Evolutionary conservation across 2,888 invertebrate genomes (phyloP), one percentile per base, ranked within the genome.

Genomic region (Trypoxylon attenuatum): DNA sequence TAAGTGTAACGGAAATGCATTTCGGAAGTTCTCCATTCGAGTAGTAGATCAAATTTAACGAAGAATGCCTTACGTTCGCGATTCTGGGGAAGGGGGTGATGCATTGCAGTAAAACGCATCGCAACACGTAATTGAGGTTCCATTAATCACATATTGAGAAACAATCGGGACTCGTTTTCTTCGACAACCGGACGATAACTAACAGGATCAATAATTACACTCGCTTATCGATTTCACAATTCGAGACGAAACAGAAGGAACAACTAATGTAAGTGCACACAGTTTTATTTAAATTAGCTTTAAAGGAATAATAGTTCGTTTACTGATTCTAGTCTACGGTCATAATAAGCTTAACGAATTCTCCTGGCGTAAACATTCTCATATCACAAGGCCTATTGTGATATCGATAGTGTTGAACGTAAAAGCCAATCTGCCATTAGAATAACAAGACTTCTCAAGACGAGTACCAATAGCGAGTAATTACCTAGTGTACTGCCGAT

Each of bases 281-380:
- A 39, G 39, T 65, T 21, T 73, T 45, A 62, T 64, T 77, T 80
- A 80, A 71, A 70, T 66, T 79, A 77, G 73, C 58, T 63, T 72
- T 76, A 73, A 70, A 57, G 53, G 55, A 66, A n/a, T n/a, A 67
- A 69, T 71, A 75, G 69, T 71, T 76, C 71, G 60, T 73, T 70
- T 68, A 72, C 69, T 63, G 77, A 81, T 81, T 84, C 84, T 84
- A 82, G 84, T 84, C 83, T 74, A 78, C 63, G 74, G 70, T 77
- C 70, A 73, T 68, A 71, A 75, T 63, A 71, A 21, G 57, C 33
- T 33, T n/a, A 8, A 22, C 21, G 43, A 58, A 21, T 22, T 50
- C 29, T 46, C 22, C 21, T 10, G 42, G 16, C 27, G 41, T 69
- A 33, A 39, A 29, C 27, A 47, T n/a, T 16, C 43, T 53, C 49